Percentiles rank a stretch among this genome's conserved stretches.
Conservation (phyloP, 1,140 invertebrate species). For the Brachionus asplanchnoidis region DNA sequence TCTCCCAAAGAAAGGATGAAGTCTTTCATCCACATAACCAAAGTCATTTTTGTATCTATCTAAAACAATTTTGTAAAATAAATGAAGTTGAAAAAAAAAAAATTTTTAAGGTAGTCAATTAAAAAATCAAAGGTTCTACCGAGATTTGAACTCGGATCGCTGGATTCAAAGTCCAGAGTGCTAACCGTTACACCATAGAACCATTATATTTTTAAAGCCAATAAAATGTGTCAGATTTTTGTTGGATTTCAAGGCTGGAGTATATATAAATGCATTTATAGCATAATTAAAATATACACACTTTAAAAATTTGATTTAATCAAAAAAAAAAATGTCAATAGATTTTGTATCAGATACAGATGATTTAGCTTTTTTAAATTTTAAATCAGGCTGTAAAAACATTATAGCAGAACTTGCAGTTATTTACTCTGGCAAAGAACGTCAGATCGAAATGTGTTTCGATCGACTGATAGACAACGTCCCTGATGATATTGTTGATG, state of each 20-base stretch:
- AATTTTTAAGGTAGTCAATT: neutral
- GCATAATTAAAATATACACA: no score
- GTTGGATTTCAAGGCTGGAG: no score
- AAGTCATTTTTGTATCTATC: no score
- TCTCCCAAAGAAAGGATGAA: no score
- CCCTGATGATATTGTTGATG: neutral
- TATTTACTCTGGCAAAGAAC: neutral
- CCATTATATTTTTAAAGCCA: neutral
- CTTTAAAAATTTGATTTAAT: neutral
- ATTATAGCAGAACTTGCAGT: neutral
- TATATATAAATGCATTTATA: no score
- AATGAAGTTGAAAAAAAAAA: neutral
- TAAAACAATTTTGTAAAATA: no score
- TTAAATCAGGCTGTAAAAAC: neutral
- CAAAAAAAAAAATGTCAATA: neutral
- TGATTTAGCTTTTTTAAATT: neutral
- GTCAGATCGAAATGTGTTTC: slow-evolving; percentile 18
- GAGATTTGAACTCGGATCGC: slow-evolving; percentile 29
- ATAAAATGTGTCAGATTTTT: no score
- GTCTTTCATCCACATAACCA: no score
- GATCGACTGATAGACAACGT: slow-evolving; percentile 4
- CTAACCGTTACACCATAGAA: slow-evolving; percentile 32
- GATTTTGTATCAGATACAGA: neutral
- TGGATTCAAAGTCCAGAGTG: slow-evolving; percentile 32
- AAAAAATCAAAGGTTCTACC: slow-evolving; percentile 1